phyloP scores from a whole-genome alignment of 2,113 vertebrate species.

The Plecturocebus donacophilus region DNA sequence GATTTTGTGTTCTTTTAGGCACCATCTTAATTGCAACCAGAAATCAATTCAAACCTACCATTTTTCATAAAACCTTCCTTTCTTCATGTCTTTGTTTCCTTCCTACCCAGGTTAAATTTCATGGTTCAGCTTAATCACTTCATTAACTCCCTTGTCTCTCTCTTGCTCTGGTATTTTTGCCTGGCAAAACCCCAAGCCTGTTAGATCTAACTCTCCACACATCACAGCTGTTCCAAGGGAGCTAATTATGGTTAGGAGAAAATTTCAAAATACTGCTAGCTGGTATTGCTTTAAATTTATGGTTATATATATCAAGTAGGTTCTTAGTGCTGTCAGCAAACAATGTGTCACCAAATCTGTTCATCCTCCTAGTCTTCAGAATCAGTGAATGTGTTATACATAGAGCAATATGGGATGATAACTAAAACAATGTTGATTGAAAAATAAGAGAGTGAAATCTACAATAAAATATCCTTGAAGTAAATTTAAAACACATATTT shows the following conservation, averaged over 20 bases:
- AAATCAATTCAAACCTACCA: background rate
- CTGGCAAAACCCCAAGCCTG: background rate
- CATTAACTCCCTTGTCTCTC: background rate
- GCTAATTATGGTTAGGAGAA: background rate
- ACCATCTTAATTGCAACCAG: background rate
- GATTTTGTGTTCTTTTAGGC: no score
- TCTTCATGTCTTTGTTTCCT: background rate
- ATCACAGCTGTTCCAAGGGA: background rate
- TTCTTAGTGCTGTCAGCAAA: background rate
- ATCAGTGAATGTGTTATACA: background rate
- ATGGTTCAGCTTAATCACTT: background rate
- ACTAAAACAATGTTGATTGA: background rate
- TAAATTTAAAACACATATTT: background rate
- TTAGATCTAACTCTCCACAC: background rate
- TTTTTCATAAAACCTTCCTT: background rate
- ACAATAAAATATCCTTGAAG: background rate
- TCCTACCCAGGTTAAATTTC: background rate
- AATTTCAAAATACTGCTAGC: background rate
- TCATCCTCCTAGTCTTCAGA: background rate
- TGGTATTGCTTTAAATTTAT: background rate
- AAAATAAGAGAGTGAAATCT: background rate
- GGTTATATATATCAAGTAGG: background rate
- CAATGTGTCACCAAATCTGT: background rate
- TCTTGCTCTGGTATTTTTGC: background rate
- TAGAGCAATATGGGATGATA: background rate